These are phyloP conservation scores for Melangyna quadrimaculata DNA, from an alignment of 2,888 invertebrate genomes.

Conservation along the genomic window DNA sequence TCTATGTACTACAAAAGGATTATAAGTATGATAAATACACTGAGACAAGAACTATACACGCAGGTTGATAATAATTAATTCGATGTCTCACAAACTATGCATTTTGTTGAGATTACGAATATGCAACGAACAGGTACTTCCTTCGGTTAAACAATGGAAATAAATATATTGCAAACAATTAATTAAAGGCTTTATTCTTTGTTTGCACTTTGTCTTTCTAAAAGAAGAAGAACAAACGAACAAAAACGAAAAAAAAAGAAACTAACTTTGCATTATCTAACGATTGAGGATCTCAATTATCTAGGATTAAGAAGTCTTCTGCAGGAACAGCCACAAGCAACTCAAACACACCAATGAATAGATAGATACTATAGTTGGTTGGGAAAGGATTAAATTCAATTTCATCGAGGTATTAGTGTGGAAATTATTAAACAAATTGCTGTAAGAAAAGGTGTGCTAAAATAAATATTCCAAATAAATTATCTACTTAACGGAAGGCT, in stretches of 20 bases:
- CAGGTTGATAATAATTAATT: slow-evolving; percentile 11
- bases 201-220: slow-evolving; percentile 14
- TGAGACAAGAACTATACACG: background rate
- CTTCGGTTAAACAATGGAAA: background rate
- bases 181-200: slow-evolving; percentile 34
- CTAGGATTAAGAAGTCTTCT: slow-evolving; percentile 22
- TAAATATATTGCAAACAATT: slow-evolving; percentile 23
- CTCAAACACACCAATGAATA: too few relatives aligned
- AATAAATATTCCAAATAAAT: background rate
- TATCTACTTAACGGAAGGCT: background rate
- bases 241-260: background rate
- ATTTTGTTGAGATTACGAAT: slow-evolving; percentile 7
- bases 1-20: background rate
- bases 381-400: slow-evolving; percentile 3
- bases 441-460: background rate
- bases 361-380: too few relatives aligned
- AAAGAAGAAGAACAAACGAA: background rate
- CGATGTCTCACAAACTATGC: slow-evolving; percentile 18
- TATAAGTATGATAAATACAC: background rate
- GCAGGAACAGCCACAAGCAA: too few relatives aligned
- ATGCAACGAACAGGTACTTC: slow-evolving; percentile 1
- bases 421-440: slow-evolving; percentile 8
- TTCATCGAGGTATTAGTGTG: slow-evolving; percentile 7
- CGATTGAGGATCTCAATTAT: slow-evolving; percentile 9
- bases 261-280: slow-evolving; percentile 20